Evolutionary conservation across 2,113 vertebrate genomes (phyloP).

Genomic region (Aphyosemion australe): DNA sequence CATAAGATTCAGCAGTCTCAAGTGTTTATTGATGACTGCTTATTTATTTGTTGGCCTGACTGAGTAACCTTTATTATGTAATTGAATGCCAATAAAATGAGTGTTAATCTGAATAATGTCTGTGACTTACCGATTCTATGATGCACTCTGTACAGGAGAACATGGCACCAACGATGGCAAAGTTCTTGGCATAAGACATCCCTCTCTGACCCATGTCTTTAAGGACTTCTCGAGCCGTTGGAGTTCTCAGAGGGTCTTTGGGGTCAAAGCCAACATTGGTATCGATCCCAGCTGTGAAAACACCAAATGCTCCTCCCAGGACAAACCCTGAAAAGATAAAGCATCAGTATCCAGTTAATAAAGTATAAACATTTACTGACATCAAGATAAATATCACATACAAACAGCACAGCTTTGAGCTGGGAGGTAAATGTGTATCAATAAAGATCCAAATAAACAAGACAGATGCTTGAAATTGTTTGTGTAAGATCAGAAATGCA

Average conservation of each 20-base stretch:
- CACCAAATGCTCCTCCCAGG: conserved; percentile 93
- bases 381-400: background rate
- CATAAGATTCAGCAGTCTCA: too few species aligned
- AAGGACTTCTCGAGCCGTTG: conserved; percentile 92
- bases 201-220: conserved; percentile 98
- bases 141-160: conserved; percentile 97
- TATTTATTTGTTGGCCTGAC: too few species aligned
- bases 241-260: conserved; percentile 92
- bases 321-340: conserved; percentile 84
- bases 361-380: too few species aligned
- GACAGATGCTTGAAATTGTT: too few species aligned
- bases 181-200: conserved; percentile 98
- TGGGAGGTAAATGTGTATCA: too few species aligned
- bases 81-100: too few species aligned
- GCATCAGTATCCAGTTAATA: too few species aligned
- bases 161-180: conserved; percentile 96
- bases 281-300: conserved; percentile 97
- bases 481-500: too few species aligned
- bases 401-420: background rate
- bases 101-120: background rate
- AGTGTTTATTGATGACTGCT: too few species aligned
- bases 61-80: too few species aligned
- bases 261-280: conserved; percentile 96
- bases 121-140: conserved; percentile 91
- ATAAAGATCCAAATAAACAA: too few species aligned